phyloP scores from a whole-genome alignment of 35 echinoderm and acorn worm genomes.

The Diadema setosum region DNA sequence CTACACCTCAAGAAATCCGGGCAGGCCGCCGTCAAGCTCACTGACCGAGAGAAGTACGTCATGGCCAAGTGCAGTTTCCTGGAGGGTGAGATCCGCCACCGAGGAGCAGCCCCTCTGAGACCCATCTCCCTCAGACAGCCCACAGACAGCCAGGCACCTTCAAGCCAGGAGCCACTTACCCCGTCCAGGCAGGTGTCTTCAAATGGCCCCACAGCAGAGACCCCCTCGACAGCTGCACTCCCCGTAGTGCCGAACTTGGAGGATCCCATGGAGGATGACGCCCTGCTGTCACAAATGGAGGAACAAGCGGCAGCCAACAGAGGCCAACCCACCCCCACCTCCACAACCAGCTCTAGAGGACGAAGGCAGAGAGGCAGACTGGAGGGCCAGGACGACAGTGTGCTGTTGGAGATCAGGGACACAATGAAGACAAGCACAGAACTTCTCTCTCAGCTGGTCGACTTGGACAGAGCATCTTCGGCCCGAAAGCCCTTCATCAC shows the following conservation, averaged over 20 bases:
- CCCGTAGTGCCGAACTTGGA: not conserved
- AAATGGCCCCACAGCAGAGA: not conserved
- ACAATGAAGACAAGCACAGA: not conserved
- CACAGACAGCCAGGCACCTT: not conserved
- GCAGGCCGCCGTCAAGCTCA: conserved; percentile 13
- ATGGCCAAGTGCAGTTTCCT: conserved; percentile 3
- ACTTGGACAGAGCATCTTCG: not conserved
- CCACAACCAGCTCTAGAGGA: not conserved
- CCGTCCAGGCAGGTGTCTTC: not conserved
- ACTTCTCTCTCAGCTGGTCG: not conserved
- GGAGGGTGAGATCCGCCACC: not conserved
- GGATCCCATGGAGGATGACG: not conserved
- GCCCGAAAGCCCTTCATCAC: not conserved
- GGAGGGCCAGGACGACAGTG: not conserved
- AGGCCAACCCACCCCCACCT: not conserved
- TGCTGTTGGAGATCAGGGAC: not conserved
- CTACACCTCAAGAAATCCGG: conserved; percentile 7
- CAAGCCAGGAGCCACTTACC: not conserved
- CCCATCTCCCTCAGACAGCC: not conserved
- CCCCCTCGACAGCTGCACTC: not conserved
- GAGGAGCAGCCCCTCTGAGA: conserved; percentile 3
- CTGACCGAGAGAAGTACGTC: not conserved
- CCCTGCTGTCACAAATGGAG: not conserved
- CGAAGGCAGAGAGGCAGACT: not conserved
- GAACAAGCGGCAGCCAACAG: not conserved